Evolutionary conservation across 2,888 invertebrate species (phyloP).

Genomic region (Diaphora mendica): DNA sequence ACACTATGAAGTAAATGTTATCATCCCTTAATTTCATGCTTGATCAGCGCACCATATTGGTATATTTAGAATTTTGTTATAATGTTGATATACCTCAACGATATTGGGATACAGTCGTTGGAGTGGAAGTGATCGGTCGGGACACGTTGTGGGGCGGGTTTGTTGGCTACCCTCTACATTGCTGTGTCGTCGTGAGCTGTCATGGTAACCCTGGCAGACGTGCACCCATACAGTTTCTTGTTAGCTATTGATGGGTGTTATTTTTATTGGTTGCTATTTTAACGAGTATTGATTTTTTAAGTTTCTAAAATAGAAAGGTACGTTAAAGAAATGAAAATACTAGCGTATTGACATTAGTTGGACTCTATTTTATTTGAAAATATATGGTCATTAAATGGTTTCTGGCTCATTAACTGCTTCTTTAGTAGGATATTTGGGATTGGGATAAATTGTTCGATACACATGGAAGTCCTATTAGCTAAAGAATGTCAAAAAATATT

Average conservation of each 20-base stretch:
- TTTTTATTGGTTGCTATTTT: constrained; percentile 12
- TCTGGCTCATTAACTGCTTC: neutral
- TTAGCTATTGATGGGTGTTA: constrained; percentile 3
- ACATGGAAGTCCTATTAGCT: neutral
- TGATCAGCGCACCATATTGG: constrained; percentile 69
- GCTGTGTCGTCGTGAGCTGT: constrained; percentile 47
- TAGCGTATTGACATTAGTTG: neutral
- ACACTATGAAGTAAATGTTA: constrained; percentile 48
- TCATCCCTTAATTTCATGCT: constrained; percentile 71
- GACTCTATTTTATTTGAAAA: neutral
- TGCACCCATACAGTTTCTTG: constrained; percentile 27
- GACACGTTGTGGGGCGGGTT: constrained; percentile 58
- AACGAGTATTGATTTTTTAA: neutral
- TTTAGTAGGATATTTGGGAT: too few species aligned
- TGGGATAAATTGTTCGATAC: neutral
- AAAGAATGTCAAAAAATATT: too few species aligned
- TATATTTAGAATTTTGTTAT: constrained; percentile 76
- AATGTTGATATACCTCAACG: constrained; percentile 62
- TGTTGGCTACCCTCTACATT: constrained; percentile 50
- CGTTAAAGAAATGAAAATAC: neutral
- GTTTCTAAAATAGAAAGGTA: neutral
- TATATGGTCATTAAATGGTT: neutral
- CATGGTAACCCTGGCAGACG: constrained; percentile 54
- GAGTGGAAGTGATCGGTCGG: constrained; percentile 75
- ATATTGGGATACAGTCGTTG: constrained; percentile 62